Evolutionary conservation across 2,888 invertebrate genomes (phyloP).

Genomic region (Notocelia uddmanniana): DNA sequence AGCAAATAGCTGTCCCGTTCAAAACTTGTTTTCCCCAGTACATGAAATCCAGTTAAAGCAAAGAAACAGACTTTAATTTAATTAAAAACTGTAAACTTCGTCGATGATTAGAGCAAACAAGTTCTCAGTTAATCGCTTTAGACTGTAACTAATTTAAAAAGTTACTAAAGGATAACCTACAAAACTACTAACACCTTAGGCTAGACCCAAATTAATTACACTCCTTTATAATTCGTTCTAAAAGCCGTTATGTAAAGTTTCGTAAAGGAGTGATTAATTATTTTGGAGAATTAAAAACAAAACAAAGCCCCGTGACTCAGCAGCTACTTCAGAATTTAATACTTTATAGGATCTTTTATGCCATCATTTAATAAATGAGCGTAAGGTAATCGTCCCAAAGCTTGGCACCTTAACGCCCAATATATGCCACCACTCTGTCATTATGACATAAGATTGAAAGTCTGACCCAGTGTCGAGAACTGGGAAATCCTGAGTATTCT

Average conservation of each 20-base stretch:
- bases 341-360: conserved; percentile 35
- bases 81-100: conserved; percentile 7
- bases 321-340: conserved; percentile 25
- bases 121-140: conserved; percentile 1
- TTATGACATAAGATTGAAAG: too few species aligned
- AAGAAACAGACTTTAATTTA: conserved; percentile 1
- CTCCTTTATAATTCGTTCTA: neutral
- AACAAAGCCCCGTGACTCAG: conserved; percentile 37
- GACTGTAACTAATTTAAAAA: conserved; percentile 15
- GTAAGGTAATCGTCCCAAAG: too few species aligned
- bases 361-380: conserved; percentile 10
- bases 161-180: neutral
- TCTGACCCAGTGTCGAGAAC: too few species aligned
- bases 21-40: neutral
- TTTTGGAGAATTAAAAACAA: conserved; percentile 34
- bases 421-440: too few species aligned
- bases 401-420: too few species aligned
- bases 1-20: neutral
- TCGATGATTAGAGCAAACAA: conserved; percentile 5
- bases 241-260: conserved; percentile 30
- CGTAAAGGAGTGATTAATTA: conserved; percentile 38
- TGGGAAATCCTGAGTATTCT: too few species aligned
- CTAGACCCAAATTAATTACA: conserved; percentile 10
- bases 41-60: neutral
- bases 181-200: conserved; percentile 11